A percentile compares a stretch with the other conserved stretches of the same genome.
Evolutionary conservation across 2,113 vertebrate genomes (phyloP).

Genomic region (Aptenodytes forsteri): DNA sequence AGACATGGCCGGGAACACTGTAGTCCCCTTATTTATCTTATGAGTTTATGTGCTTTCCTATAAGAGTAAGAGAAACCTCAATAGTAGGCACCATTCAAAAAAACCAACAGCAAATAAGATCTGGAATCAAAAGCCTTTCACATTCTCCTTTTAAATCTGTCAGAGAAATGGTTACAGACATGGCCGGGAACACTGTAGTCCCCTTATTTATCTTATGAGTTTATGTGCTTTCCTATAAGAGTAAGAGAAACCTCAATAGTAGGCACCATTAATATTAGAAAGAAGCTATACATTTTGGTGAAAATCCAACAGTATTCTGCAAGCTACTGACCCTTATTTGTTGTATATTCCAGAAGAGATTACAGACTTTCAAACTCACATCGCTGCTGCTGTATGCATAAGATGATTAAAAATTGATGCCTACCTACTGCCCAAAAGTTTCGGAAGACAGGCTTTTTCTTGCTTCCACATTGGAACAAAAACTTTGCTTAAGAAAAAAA

Average conservation of each 20-base stretch:
- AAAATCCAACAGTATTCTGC: background rate
- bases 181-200: background rate
- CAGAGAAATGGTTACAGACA: background rate
- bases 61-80: background rate
- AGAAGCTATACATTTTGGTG: background rate
- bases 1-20: background rate
- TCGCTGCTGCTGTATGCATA: background rate
- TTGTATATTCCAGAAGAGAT: background rate
- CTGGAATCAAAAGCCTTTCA: conserved; percentile 6
- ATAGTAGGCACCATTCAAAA: background rate
- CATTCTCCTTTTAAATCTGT: background rate
- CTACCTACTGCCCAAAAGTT: background rate
- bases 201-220: background rate
- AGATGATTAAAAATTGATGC: background rate
- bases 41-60: background rate
- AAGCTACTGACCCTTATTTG: background rate
- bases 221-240: background rate
- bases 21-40: background rate
- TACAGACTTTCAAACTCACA: background rate
- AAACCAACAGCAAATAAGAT: background rate
- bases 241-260: background rate
- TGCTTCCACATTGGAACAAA: background rate
- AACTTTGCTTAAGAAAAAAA: background rate
- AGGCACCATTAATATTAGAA: background rate
- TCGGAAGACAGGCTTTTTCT: background rate